Evolutionary conservation across 2,888 invertebrate species (phyloP), one percentile per base, ranked within the genome.

Genomic region (Liodrosophila aerea): DNA sequence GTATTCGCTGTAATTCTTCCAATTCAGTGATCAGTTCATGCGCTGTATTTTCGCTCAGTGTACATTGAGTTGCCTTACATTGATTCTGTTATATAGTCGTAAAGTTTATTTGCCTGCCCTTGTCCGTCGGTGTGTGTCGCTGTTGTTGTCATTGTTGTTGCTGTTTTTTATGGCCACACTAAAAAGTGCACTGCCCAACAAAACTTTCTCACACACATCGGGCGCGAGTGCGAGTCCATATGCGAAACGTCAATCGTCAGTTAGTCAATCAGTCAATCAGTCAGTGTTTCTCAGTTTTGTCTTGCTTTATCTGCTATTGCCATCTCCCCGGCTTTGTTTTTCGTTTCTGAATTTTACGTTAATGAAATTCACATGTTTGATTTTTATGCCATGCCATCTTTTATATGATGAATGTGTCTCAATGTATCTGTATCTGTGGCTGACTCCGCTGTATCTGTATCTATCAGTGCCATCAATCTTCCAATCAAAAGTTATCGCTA

Each of bases 21-120:
- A n/a, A n/a, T n/a, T n/a, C n/a, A n/a, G n/a, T n/a, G n/a, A n/a
- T n/a, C n/a, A n/a, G n/a, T n/a, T n/a, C n/a, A n/a, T n/a, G n/a
- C n/a, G n/a, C n/a, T 9, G 1, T 4, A 7, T n/a, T 37, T 68
- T 71, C 13, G 61, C 27, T 7, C 27, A 61, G 73, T 69, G 68
- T 56, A 49, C 1, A 1, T 34, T 22, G 36, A 39, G 57, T 61
- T 68, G 78, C 52, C 78, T 77, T 78, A 77, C 77, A 84, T 81
- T 78, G 78, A 84, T 84, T 81, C 85, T 84, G 85, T 81, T 84
- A 84, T 72, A 63, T 74, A 65, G 78, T 84, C 85, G 85, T 78
- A 81, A 84, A 81, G 82, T 78, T 78, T 78, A 77, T 78, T 81
- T 84, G 78, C 71, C 71, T 78, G 71, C 77, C 82, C 85, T 77